Evolutionary conservation across 2,113 vertebrate species (phyloP), one percentile per base, ranked within the genome.

Genomic region (Polypterus bichir): DNA sequence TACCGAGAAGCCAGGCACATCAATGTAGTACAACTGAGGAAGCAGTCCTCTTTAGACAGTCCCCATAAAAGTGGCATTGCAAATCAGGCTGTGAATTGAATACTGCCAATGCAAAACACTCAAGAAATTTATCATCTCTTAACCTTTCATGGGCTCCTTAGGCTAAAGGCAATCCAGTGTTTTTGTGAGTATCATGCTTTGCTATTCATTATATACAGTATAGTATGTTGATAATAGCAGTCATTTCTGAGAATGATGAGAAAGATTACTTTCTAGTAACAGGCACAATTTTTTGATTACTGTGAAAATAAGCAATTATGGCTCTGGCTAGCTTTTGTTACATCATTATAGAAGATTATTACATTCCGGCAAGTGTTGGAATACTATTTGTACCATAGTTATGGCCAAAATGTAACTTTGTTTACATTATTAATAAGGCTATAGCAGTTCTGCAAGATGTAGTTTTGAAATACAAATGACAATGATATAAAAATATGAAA

Each of bases 111-210:
- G 9, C 44, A 5, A 62, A 45, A 54, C 53, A 55, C 9, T 62
- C 60, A 54, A 9, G 7, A 49, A 49, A 47, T 64, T 9, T 64
- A 49, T 64, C 60, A 45, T 5, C 5, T 11, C 2, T 49, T 62
- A 45, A 54, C 55, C 49, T 57, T 47, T 55, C 7, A 8, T 46
- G 10, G 64, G 46, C 60, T 45, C 44, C 44, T 49, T 8, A 7
- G 49, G 9, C 27, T 47, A 4, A 62, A 61, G 53, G 11, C 47
- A 62, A 53, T 44, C 49, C 60, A 10, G 27, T 54, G 8, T 49
- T 11, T 11, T 60, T 27, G 27, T 27, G 27, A 27, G 27, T 1
- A 27, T 27, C 1, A 27, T 27, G 27, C 27, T 27, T 27, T 27
- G 27, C 27, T 27, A 27, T 27, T 27, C 27, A 27, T 27, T 27